phyloP scores from a whole-genome alignment of 2,113 vertebrate species.

The Toxotes jaculatrix region DNA sequence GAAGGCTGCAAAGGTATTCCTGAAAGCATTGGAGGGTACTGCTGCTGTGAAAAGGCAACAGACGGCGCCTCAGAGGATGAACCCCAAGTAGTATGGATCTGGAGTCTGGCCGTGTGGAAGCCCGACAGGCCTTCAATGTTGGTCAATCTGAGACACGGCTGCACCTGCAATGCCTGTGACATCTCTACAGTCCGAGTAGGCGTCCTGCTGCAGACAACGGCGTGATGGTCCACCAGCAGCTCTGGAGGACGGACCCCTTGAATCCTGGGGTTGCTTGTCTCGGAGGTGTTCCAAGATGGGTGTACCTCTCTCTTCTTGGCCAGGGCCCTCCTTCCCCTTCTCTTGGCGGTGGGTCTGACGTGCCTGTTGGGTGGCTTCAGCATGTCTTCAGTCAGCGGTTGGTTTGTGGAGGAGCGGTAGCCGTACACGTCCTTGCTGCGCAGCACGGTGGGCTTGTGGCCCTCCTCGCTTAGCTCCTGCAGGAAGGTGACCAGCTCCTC shows the following conservation, averaged over 20 bases:
- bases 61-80: slow-evolving; percentile 41
- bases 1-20: slow-evolving; percentile 81
- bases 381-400: slow-evolving; percentile 68
- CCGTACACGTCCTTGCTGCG: slow-evolving; percentile 77
- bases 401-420: slow-evolving; percentile 74
- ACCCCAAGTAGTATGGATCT: slow-evolving; percentile 74
- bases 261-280: slow-evolving; percentile 69
- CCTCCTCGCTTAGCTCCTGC: slow-evolving; percentile 76
- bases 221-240: slow-evolving; percentile 38
- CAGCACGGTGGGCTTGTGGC: slow-evolving; percentile 73
- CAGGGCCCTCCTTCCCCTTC: slow-evolving; percentile 52
- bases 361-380: slow-evolving; percentile 61
- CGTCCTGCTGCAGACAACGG: slow-evolving; percentile 53
- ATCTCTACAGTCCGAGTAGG: slow-evolving; percentile 31
- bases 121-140: slow-evolving; percentile 76
- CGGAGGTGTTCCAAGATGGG: slow-evolving; percentile 73
- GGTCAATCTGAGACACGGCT: slow-evolving; percentile 76
- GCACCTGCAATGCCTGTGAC: slow-evolving; percentile 27
- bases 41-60: slow-evolving; percentile 45
- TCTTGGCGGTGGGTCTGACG: slow-evolving; percentile 64
- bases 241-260: slow-evolving; percentile 75
- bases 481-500: slow-evolving; percentile 76
- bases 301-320: slow-evolving; percentile 77
- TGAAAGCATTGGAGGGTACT: slow-evolving; percentile 66
- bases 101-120: slow-evolving; percentile 78